Percentiles rank a stretch among this genome's conserved stretches.
These are phyloP conservation scores for Streblospio benedicti DNA, from an alignment of 1,140 invertebrate species.

Conservation along the genomic window DNA sequence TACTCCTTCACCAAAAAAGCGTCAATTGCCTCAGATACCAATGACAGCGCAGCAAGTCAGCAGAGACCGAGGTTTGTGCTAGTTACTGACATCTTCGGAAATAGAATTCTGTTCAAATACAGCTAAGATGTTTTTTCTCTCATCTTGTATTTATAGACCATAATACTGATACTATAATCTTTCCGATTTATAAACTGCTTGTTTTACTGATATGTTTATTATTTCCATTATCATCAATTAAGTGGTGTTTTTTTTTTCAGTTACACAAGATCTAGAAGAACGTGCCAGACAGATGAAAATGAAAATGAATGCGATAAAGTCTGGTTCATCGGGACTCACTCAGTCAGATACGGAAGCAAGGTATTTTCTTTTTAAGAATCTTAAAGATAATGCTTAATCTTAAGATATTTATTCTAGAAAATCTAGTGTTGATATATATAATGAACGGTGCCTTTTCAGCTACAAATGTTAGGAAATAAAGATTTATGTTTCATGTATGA, in stretches of 20 bases:
- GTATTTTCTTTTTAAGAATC: slow-evolving; percentile 13
- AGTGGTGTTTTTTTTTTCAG: slow-evolving; percentile 22
- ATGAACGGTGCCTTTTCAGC: too few species aligned
- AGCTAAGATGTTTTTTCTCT: too few species aligned
- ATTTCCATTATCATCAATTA: too few species aligned
- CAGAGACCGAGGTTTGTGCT: slow-evolving; percentile 37
- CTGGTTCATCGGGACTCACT: slow-evolving; percentile 14
- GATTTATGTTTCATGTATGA: too few species aligned
- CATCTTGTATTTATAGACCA: too few species aligned
- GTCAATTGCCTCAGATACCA: slow-evolving; percentile 87
- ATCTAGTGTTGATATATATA: too few species aligned
- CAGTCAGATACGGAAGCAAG: slow-evolving; percentile 32
- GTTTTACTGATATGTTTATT: too few species aligned
- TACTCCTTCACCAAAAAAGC: slow-evolving; percentile 76
- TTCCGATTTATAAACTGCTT: too few species aligned
- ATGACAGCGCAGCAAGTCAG: slow-evolving; percentile 40
- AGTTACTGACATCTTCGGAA: neutral
- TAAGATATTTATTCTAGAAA: too few species aligned
- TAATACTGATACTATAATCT: too few species aligned
- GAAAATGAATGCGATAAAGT: slow-evolving; percentile 37
- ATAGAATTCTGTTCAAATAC: neutral
- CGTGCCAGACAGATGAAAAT: slow-evolving; percentile 62
- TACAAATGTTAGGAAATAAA: too few species aligned
- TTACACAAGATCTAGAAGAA: slow-evolving; percentile 72
- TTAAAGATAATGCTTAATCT: neutral